Conservation (phyloP, 2,113 vertebrate genomes). For the Petroica traversi region DNA sequence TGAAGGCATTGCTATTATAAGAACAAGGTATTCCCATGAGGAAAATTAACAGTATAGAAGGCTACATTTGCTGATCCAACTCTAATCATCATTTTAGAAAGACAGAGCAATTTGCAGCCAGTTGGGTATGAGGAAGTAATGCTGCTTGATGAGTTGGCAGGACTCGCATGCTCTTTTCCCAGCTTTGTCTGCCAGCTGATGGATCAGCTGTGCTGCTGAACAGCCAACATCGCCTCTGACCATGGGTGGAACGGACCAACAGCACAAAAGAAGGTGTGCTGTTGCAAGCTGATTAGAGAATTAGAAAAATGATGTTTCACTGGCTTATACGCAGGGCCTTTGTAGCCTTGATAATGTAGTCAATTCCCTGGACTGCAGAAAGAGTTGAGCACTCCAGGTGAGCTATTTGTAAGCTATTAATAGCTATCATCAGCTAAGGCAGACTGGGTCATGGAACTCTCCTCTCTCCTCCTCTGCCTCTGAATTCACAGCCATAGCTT, state of each 20-base stretch:
- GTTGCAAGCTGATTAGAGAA: not conserved
- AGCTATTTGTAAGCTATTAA: not conserved
- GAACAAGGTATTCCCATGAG: not conserved
- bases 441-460: not conserved
- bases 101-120: not conserved
- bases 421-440: not conserved
- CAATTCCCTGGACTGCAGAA: not conserved
- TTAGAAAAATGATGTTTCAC: not conserved
- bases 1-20: not conserved
- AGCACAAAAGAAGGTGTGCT: not conserved
- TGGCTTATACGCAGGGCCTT: not conserved
- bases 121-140: not conserved
- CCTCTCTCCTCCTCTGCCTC: not conserved
- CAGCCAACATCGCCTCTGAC: rapidly evolving
- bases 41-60: not conserved
- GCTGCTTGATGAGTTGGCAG: not conserved
- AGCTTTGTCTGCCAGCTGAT: not conserved
- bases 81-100: not conserved
- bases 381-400: not conserved
- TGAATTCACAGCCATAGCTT: not conserved
- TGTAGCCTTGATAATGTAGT: not conserved
- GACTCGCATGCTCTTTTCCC: not conserved
- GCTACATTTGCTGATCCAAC: not conserved
- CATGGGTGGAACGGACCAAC: not conserved
- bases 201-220: not conserved